These are phyloP conservation scores for Ceyx cyanopectus DNA, from an alignment of 2,113 vertebrate genomes.

Conservation along the genomic window DNA sequence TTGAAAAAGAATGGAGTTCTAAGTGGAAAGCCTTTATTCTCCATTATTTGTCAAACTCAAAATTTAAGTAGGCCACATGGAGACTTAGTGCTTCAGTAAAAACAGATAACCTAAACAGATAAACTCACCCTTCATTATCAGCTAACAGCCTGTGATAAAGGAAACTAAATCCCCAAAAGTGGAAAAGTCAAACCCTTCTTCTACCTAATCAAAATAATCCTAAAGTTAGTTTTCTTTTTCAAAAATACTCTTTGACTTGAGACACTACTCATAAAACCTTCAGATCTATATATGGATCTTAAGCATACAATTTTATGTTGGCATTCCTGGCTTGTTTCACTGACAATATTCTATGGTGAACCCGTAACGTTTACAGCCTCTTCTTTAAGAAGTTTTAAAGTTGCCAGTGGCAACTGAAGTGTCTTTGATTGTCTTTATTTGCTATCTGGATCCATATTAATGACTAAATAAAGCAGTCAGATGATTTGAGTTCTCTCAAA, in stretches of 20 bases:
- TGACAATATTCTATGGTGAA: not conserved
- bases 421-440: slow-evolving; percentile 27
- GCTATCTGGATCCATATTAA: slow-evolving; percentile 12
- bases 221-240: not conserved
- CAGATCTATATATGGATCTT: not conserved
- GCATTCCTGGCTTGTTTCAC: not conserved
- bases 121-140: not conserved
- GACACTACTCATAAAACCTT: not conserved
- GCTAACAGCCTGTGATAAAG: not conserved
- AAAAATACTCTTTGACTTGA: not conserved
- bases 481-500: slow-evolving; percentile 54
- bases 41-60: not conserved
- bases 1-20: not conserved
- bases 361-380: not conserved
- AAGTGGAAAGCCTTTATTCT: not conserved
- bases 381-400: not conserved
- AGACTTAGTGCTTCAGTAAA: not conserved
- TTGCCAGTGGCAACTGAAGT: slow-evolving; percentile 20
- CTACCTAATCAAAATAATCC: not conserved
- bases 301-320: not conserved
- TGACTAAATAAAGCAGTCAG: slow-evolving; percentile 28
- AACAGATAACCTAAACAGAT: not conserved
- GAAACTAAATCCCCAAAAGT: not conserved
- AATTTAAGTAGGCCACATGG: not conserved
- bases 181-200: not conserved